These are phyloP conservation scores for Epicauta chinensis DNA, from an alignment of 1,140 invertebrate genomes.

Conservation along the genomic window DNA sequence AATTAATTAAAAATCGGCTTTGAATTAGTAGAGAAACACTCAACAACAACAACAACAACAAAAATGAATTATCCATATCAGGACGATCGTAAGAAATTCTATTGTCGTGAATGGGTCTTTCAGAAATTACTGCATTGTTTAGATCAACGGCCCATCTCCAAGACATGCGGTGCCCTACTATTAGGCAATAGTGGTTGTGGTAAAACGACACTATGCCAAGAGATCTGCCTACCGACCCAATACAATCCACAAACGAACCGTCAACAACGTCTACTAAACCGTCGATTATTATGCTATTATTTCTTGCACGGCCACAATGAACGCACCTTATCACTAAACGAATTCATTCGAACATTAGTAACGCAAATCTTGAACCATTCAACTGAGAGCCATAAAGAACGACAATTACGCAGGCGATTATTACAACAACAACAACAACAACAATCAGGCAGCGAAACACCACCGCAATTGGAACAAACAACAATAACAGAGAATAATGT, in stretches of 20 bases:
- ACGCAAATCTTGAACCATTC: conserved; percentile 69
- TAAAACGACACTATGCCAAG: conserved; percentile 76
- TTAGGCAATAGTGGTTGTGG: conserved; percentile 87
- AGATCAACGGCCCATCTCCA: conserved; percentile 70
- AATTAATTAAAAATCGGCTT: no score
- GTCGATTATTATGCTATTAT: conserved; percentile 72
- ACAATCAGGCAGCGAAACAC: no score
- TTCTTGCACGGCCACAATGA: conserved; percentile 66
- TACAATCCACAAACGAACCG: conserved; percentile 50
- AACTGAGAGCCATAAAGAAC: conserved; percentile 42
- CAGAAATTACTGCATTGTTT: conserved; percentile 88
- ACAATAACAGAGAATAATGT: conserved; percentile 46
- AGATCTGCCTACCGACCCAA: conserved; percentile 67
- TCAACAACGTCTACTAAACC: conserved; percentile 65
- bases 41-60: no score
- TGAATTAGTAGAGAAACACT: no score
- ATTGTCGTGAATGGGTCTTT: conserved; percentile 90
- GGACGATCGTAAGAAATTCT: conserved; percentile 59
- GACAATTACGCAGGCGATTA: conserved; percentile 35
- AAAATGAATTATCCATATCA: conserved; percentile 11
- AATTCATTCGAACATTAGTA: conserved; percentile 78
- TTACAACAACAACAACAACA: conserved; percentile 16
- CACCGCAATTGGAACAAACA: conserved; percentile 34
- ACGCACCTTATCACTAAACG: conserved; percentile 65
- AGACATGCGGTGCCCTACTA: conserved; percentile 75